These are phyloP conservation scores for Eristalis tenax DNA, from an alignment of 2,888 invertebrate species.

Conservation along the genomic window DNA sequence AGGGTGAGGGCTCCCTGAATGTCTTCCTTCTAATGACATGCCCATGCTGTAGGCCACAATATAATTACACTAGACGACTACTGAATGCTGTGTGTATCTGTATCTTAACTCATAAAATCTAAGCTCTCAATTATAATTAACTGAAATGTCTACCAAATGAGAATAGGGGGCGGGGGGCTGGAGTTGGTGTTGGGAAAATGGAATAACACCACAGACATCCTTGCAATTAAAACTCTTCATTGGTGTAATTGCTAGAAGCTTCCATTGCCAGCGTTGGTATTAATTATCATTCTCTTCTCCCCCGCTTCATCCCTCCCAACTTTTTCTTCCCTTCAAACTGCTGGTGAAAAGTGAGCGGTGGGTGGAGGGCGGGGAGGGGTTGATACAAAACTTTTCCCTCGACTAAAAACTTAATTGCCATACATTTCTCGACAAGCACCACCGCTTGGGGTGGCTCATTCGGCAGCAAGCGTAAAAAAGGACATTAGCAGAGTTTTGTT, in stretches of 20 bases:
- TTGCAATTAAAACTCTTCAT: conserved; percentile 46
- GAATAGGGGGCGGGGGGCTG: neutral
- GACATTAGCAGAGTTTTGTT: neutral
- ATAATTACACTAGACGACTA: conserved; percentile 7
- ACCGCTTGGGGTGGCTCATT: neutral
- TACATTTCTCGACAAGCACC: conserved; percentile 1
- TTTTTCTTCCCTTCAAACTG: neutral
- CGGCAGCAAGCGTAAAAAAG: conserved; percentile 8
- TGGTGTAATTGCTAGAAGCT: conserved; percentile 47
- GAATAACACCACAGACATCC: conserved; percentile 11
- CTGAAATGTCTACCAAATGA: conserved; percentile 17
- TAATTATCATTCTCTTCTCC: conserved; percentile 36
- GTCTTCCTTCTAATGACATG: neutral
- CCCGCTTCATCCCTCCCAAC: neutral
- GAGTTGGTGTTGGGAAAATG: neutral
- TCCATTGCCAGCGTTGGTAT: conserved; percentile 31
- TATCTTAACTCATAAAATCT: conserved; percentile 17
- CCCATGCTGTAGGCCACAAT: neutral
- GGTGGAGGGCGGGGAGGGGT: neutral
- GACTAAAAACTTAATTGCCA: conserved; percentile 33
- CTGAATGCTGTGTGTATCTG: neutral
- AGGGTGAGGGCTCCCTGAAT: neutral
- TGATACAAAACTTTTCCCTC: conserved; percentile 23
- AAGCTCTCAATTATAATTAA: conserved; percentile 42
- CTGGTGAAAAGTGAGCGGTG: neutral